Conservation (phyloP, 2,797 vertebrate species). For the Xerus rutilus region DNA sequence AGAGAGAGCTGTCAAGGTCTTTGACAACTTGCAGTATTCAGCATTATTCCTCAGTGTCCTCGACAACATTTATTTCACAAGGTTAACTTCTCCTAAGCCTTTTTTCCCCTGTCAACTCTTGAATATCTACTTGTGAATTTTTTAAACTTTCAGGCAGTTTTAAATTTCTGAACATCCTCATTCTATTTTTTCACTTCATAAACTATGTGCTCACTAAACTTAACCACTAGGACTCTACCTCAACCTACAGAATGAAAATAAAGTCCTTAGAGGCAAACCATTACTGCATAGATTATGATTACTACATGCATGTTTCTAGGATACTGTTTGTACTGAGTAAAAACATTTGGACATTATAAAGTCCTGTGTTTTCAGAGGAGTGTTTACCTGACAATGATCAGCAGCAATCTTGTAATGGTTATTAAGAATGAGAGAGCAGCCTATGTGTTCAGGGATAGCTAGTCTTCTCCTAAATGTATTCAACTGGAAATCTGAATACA, state of each 20-base stretch:
- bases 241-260: slow-evolving; percentile 11
- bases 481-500: neutral
- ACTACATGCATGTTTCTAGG: neutral
- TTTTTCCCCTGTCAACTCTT: neutral
- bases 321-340: neutral
- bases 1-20: neutral
- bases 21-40: neutral
- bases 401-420: fast-evolving
- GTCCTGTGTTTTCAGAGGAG: neutral
- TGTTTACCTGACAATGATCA: neutral
- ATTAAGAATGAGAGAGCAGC: neutral
- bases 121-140: neutral
- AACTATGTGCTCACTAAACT: neutral
- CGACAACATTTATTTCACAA: neutral
- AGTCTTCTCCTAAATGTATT: neutral
- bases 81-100: neutral
- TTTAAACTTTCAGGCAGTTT: neutral
- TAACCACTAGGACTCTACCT: neutral
- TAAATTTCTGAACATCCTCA: neutral
- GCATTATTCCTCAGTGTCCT: neutral
- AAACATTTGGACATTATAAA: neutral
- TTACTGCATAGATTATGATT: neutral
- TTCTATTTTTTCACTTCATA: neutral
- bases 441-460: neutral
- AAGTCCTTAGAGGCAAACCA: neutral